These are phyloP conservation scores for Cygnus atratus DNA, from an alignment of 2,113 vertebrate genomes.

Conservation along the genomic window DNA sequence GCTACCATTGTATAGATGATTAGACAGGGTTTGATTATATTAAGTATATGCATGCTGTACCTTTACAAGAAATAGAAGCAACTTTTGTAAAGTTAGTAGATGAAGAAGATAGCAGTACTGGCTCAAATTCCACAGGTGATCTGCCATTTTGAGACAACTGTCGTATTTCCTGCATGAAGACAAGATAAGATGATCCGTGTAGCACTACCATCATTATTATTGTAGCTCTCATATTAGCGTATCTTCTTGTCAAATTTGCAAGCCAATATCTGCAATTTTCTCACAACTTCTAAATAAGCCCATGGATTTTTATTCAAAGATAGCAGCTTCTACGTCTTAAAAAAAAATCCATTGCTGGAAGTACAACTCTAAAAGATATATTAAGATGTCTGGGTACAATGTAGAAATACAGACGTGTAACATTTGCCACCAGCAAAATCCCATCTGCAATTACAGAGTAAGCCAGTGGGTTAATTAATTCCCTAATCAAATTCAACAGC, in stretches of 20 bases:
- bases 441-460: not conserved
- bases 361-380: not conserved
- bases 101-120: conserved; percentile 82
- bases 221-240: not conserved
- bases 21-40: too few relatives aligned
- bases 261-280: not conserved
- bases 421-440: not conserved
- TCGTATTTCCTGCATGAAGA: conserved; percentile 81
- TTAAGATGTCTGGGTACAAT: not conserved
- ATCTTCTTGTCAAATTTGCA: not conserved
- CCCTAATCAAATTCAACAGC: not conserved
- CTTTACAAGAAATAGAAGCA: conserved; percentile 87
- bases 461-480: not conserved
- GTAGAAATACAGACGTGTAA: not conserved
- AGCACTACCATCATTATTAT: not conserved
- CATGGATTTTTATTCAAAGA: not conserved
- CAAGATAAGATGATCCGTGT: not conserved
- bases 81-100: conserved; percentile 89
- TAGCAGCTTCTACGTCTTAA: not conserved
- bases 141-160: conserved; percentile 80
- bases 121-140: conserved; percentile 81
- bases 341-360: not conserved
- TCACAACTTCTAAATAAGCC: not conserved
- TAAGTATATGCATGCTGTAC: conserved; percentile 59
- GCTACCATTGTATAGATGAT: not conserved